A percentile compares a stretch with the other conserved stretches of the same genome.
These are phyloP conservation scores for Callaeas wilsoni DNA, from an alignment of 2,113 vertebrate genomes.

Conservation along the genomic window DNA sequence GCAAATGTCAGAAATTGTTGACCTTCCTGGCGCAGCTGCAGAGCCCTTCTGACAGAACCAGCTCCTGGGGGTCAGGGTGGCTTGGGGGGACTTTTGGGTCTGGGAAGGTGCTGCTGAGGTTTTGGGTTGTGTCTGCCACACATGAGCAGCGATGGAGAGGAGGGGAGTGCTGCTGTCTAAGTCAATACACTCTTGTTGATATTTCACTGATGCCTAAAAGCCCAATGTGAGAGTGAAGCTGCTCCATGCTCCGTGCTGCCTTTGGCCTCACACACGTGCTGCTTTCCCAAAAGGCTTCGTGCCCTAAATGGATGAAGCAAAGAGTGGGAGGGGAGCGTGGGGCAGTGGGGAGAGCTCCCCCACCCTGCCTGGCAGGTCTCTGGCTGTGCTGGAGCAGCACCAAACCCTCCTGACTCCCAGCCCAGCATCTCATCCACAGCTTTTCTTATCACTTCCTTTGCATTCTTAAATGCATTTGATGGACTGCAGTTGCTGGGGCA, in stretches of 20 bases:
- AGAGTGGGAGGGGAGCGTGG: background rate
- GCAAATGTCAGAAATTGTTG: background rate
- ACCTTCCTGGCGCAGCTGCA: background rate
- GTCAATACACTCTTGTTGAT: background rate
- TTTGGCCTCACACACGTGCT: rapidly evolving
- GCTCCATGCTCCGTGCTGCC: rapidly evolving
- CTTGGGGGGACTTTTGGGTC: background rate
- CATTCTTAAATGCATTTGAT: background rate
- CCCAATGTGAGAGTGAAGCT: rapidly evolving
- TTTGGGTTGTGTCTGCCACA: background rate
- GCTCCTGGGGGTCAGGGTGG: rapidly evolving
- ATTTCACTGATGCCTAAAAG: background rate
- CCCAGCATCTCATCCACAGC: background rate
- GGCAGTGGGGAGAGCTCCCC: background rate
- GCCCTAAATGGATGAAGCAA: background rate
- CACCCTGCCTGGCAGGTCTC: background rate
- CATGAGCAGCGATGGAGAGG: rapidly evolving
- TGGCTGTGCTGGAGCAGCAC: background rate
- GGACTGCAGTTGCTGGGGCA: background rate
- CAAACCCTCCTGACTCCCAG: background rate
- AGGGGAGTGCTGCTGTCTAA: background rate
- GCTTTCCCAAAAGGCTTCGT: background rate
- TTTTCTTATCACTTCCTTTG: background rate
- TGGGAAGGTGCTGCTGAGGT: background rate
- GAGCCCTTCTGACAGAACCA: background rate